A percentile compares a stretch with the other conserved stretches of the same genome.
phyloP scores from a whole-genome alignment of 2,797 vertebrate genomes.

The Lacerta viridis region DNA sequence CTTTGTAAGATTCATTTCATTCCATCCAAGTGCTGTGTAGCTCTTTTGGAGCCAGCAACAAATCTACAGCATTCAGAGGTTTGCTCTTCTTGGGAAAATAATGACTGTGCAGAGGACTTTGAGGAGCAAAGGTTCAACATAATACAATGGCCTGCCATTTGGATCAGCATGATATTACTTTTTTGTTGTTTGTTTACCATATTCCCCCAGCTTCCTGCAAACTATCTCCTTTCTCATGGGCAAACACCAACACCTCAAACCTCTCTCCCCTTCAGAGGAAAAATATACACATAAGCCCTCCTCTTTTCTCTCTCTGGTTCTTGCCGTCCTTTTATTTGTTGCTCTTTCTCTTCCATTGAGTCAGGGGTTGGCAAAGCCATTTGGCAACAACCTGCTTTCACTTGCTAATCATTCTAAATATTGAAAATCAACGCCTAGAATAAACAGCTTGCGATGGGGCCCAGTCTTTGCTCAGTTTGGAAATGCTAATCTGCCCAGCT shows the following conservation, averaged over 20 bases:
- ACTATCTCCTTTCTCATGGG: constrained; percentile 63
- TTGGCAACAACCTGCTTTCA: constrained; percentile 78
- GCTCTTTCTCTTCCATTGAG: constrained; percentile 72
- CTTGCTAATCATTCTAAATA: constrained; percentile 87
- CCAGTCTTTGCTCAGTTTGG: constrained; percentile 75
- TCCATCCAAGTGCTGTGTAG: not conserved
- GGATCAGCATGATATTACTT: constrained; percentile 42
- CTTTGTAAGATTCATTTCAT: not conserved
- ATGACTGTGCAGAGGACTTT: not conserved
- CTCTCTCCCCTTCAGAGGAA: constrained; percentile 63
- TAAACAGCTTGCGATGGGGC: constrained; percentile 75
- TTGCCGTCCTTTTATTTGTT: constrained; percentile 51
- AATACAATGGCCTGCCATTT: constrained; percentile 17
- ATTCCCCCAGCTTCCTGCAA: constrained; percentile 52
- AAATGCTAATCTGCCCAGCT: constrained; percentile 76
- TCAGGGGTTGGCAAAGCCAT: constrained; percentile 71
- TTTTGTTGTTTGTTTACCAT: constrained; percentile 65
- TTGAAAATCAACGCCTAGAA: constrained; percentile 80
- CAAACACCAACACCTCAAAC: constrained; percentile 73
- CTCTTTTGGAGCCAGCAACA: not conserved
- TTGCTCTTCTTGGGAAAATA: not conserved
- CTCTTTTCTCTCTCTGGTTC: constrained; percentile 66
- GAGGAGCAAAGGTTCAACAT: constrained; percentile 18
- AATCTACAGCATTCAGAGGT: not conserved
- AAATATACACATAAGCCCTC: constrained; percentile 74